Evolutionary conservation across 2,888 invertebrate genomes (phyloP), one percentile per base, ranked within the genome.

Genomic region (Mesorhabditis sp.): DNA sequence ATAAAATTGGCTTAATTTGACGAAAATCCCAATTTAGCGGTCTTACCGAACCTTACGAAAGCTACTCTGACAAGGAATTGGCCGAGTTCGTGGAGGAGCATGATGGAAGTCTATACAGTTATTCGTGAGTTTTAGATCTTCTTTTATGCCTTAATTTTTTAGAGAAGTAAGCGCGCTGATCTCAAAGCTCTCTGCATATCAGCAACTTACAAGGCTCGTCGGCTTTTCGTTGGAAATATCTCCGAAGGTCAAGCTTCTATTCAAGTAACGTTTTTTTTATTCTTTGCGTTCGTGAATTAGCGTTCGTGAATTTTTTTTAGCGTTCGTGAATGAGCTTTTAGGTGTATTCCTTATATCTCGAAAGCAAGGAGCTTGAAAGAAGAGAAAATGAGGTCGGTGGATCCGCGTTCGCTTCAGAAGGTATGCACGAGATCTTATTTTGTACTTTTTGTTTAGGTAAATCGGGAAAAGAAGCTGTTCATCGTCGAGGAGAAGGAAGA

Each of bases 401-500:
- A 50, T 50, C 58, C 58, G n/a, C 7, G 58, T 13, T 13, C 58
- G 58, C 58, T 50, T 50, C 7, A 50, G n/a, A n/a, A 10, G 7
- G 58, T 50, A 50, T 2, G 58, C n/a, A 13, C n/a, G 7, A 50
- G n/a, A 50, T 2, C 10, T n/a, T n/a, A 50, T 50, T 50, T 50
- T 50, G 58, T 10, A 50, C n/a, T 10, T 50, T 13, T 50, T 50
- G 58, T 50, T 50, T 50, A 50, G 58, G 58, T 50, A 50, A 10
- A 50, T 50, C 58, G 58, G 10, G 10, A 50, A 50, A 50, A n/a
- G n/a, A 10, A 50, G 10, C 58, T 50, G n/a, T 50, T 50, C 58
- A 50, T n/a, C 58, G 58, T 50, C n/a, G 58, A 50, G n/a, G 58
- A 50, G n/a, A 50, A 50, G n/a, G 58, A 50, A 50, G 58, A n/a